These are phyloP conservation scores for Nudaria mundana DNA, from an alignment of 2,888 invertebrate species.

Conservation along the genomic window DNA sequence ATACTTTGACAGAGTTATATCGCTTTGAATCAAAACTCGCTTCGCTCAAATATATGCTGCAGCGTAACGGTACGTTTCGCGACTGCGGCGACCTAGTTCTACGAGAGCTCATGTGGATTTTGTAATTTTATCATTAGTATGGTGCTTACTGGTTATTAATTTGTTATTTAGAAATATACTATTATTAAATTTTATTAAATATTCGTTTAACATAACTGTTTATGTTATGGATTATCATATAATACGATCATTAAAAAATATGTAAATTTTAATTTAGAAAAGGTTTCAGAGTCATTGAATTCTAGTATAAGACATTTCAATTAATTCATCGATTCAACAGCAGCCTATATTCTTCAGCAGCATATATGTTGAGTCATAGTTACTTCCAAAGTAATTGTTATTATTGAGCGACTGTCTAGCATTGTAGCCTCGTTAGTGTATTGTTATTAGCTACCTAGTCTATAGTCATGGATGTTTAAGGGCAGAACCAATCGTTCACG, in stretches of 20 bases:
- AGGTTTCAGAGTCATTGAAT: constrained; percentile 72
- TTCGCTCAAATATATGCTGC: no score
- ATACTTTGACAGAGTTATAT: no score
- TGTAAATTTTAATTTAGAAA: constrained; percentile 41
- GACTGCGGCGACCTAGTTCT: no score
- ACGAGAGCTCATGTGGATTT: constrained; percentile 69
- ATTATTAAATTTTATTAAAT: constrained; percentile 49
- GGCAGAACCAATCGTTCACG: constrained; percentile 64
- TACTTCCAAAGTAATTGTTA: constrained; percentile 51
- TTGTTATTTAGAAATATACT: constrained; percentile 54
- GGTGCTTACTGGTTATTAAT: constrained; percentile 76
- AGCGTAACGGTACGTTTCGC: no score
- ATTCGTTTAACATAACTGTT: no score
- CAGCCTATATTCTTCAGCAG: constrained; percentile 48
- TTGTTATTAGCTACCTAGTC: constrained; percentile 63
- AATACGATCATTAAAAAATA: no score
- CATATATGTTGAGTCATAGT: no score
- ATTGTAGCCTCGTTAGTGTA: constrained; percentile 64
- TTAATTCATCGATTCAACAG: constrained; percentile 52
- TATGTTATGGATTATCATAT: no score
- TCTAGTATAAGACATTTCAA: constrained; percentile 42
- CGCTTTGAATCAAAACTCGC: no score
- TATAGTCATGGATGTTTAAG: constrained; percentile 49
- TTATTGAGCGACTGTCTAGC: constrained; percentile 69
- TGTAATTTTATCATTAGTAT: constrained; percentile 66